Evolutionary conservation across 23 tunicate genomes (phyloP), one percentile per base, ranked within the genome.

Genomic region (Corella eumyota): DNA sequence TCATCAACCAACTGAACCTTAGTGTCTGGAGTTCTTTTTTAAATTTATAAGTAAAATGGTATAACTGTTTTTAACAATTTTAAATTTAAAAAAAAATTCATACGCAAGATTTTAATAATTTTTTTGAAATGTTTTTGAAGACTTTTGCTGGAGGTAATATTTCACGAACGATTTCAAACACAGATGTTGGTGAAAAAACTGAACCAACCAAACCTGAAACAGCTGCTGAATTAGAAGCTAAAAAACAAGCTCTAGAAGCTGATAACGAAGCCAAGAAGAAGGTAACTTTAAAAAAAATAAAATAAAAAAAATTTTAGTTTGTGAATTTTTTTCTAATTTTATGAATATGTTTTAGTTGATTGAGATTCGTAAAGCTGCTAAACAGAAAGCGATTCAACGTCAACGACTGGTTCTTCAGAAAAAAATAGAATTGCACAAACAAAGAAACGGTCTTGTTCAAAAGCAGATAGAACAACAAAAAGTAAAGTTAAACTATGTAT

Each of bases 401-500:
- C 83, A 76, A 34, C 60, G 64, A 46, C 25, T 75, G 20, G 71
- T 84, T 9, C 64, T 56, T 23, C 77, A 61, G 83, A 84, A 84
- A 46, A 84, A 76, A 33, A 32, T 76, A 27, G 94, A 84, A 57
- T 36, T 75, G 28, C 83, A 75, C n/a, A 84, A 84, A 40, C 75
- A 84, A 58, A 69, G 71, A 32, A 70, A 66, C 23, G 82, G 80
- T 15, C 58, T 84, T 21, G 24, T 84, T 52, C 82, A 84, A 47
- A 73, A 64, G 55, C 94, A 75, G 48, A 63, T 84, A 6, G 77
- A 70, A 53, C 76, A 84, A 38, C 94, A 84, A 34, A 84, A 84
- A 72, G 77, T 84, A 45, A 35, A 30, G 5, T 2, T 21, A 7
- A 54, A 17, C 29, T 2, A 2, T 54, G n/a, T n/a, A n/a, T n/a